These are phyloP conservation scores for Oscheius sp. DNA, from an alignment of 2,888 invertebrate species.

Conservation along the genomic window DNA sequence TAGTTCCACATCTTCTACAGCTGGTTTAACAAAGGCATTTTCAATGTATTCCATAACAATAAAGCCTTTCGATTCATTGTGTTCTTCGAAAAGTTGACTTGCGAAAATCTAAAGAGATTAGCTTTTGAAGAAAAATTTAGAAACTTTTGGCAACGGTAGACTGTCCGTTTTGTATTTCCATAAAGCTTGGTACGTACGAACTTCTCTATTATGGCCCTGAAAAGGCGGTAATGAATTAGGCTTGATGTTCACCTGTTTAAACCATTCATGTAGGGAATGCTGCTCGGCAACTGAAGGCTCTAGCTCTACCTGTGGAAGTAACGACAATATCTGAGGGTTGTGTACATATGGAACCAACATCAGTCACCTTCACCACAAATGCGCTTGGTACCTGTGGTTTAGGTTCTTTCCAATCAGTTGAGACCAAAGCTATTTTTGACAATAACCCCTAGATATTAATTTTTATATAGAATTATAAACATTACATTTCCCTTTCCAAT, in stretches of 20 bases:
- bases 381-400: conserved; percentile 18
- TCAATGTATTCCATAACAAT: conserved; percentile 33
- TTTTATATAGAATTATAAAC: not conserved
- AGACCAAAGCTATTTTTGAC: conserved; percentile 39
- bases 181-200: not conserved
- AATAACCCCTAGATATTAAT: conserved; percentile 39
- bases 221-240: not conserved
- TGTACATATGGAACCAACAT: not conserved
- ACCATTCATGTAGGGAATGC: not conserved
- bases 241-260: not conserved
- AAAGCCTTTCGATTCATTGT: conserved; percentile 12
- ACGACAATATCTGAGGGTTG: conserved; percentile 1
- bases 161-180: conserved; percentile 8
- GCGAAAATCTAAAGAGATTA: conserved; percentile 15
- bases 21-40: not conserved
- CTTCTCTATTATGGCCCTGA: conserved; percentile 29
- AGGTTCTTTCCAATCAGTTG: conserved; percentile 37
- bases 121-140: not conserved
- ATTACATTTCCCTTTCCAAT: conserved; percentile 44
- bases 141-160: conserved; percentile 2
- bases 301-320: conserved; percentile 2
- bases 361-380: conserved; percentile 40
- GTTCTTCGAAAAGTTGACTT: not conserved
- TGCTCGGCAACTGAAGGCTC: not conserved
- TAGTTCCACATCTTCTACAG: not conserved